Conservation (phyloP, 2,797 vertebrate genomes). For the Eospalax fontanierii region DNA sequence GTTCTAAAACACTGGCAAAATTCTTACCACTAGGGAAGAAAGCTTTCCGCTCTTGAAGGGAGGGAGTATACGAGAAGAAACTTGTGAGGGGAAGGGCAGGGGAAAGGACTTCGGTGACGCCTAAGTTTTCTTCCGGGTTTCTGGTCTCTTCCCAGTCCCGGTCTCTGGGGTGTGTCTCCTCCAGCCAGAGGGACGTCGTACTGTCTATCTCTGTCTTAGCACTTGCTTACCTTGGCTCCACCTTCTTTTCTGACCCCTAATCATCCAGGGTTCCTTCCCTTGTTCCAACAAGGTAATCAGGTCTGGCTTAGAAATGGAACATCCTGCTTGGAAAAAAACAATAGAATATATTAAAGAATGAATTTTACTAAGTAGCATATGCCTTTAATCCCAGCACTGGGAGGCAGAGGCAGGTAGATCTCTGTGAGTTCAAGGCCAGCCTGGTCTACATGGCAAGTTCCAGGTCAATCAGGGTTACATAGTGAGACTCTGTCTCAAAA, state of each 20-base stretch:
- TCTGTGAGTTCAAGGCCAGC: no score
- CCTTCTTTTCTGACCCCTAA: slow-evolving; percentile 65
- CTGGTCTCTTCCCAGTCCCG: background rate
- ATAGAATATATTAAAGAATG: slow-evolving; percentile 30
- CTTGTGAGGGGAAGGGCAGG: no score
- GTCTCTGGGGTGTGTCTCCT: background rate
- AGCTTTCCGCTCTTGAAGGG: background rate
- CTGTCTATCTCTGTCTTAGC: background rate
- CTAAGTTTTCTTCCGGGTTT: slow-evolving; percentile 57
- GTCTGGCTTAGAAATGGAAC: slow-evolving; percentile 81
- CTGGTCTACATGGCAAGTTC: no score
- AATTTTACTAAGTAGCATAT: background rate
- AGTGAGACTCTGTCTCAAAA: no score
- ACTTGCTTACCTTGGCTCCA: slow-evolving; percentile 74
- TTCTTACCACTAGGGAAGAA: slow-evolving; percentile 21
- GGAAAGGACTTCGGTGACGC: background rate
- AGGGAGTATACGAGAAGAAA: no score
- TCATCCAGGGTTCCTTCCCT: slow-evolving; percentile 82
- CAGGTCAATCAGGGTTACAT: no score
- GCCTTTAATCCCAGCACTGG: background rate
- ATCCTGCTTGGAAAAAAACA: slow-evolving; percentile 68
- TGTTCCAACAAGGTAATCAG: slow-evolving; percentile 81
- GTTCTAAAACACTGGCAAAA: slow-evolving; percentile 44
- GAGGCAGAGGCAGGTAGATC: background rate
- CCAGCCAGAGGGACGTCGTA: background rate